Evolutionary conservation across 30 jellyfish, hydroid and myxozoan genomes (phyloP).

Genomic region (Cassiopea andromeda): DNA sequence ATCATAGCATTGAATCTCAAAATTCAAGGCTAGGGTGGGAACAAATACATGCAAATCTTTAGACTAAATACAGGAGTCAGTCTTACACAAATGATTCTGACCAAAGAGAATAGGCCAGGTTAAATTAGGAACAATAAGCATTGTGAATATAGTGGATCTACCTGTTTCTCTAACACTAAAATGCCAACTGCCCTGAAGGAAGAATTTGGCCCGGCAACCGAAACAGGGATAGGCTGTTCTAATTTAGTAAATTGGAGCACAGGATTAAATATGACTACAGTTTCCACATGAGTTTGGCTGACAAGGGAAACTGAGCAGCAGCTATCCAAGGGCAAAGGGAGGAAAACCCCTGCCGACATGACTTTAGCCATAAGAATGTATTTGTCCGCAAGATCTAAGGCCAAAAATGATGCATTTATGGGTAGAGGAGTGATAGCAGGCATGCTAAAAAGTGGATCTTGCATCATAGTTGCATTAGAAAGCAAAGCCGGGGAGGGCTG

Average conservation of each 20-base stretch:
- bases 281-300: constrained; percentile 48
- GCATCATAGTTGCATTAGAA: neutral
- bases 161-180: constrained; percentile 24
- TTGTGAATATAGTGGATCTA: constrained; percentile 8
- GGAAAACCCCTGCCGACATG: constrained; percentile 50
- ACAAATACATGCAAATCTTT: constrained; percentile 28
- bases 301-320: constrained; percentile 60
- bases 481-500: neutral
- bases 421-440: constrained; percentile 44
- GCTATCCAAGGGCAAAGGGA: constrained; percentile 59
- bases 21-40: constrained; percentile 33
- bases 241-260: constrained; percentile 13
- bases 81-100: constrained; percentile 54
- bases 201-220: constrained; percentile 33
- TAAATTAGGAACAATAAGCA: constrained; percentile 48
- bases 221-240: constrained; percentile 58
- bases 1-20: constrained; percentile 8
- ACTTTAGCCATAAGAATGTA: constrained; percentile 51
- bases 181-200: constrained; percentile 21
- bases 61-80: constrained; percentile 39
- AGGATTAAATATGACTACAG: constrained; percentile 23
- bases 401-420: constrained; percentile 26
- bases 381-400: neutral
- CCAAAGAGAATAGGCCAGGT: constrained; percentile 63
- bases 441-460: constrained; percentile 49